Percentiles rank a stretch among this genome's conserved stretches.
Evolutionary conservation across 2,797 vertebrate genomes (phyloP).

Genomic region (Lagocephalus sceleratus): DNA sequence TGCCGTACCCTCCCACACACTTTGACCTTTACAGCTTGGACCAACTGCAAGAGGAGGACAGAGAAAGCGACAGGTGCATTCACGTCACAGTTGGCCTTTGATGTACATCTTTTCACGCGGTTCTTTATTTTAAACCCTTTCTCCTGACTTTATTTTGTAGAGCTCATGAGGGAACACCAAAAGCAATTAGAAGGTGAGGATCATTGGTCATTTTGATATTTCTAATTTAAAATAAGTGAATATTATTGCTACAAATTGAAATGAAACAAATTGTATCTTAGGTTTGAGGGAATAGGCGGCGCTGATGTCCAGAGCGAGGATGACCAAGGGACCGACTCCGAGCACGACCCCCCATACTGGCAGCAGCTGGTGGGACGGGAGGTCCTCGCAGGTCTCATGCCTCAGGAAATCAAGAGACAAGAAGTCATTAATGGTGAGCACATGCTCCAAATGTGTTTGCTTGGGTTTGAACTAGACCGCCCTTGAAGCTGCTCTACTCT

Average conservation of each 20-base stretch:
- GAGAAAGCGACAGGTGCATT: slow-evolving; percentile 86
- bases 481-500: neutral
- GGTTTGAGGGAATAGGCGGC: slow-evolving; percentile 80
- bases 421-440: slow-evolving; percentile 93
- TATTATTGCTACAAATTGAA: neutral
- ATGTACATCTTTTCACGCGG: neutral
- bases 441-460: neutral
- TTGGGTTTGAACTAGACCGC: neutral
- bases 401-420: slow-evolving; percentile 91
- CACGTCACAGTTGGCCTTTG: neutral
- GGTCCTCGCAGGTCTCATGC: slow-evolving; percentile 82
- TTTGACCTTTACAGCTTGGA: slow-evolving; percentile 85
- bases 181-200: slow-evolving; percentile 85
- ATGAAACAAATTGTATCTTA: slow-evolving; percentile 32
- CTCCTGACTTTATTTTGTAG: slow-evolving; percentile 58
- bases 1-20: slow-evolving; percentile 76
- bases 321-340: slow-evolving; percentile 86
- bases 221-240: neutral
- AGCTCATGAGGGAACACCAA: slow-evolving; percentile 87
- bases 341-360: slow-evolving; percentile 90
- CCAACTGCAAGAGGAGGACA: slow-evolving; percentile 89
- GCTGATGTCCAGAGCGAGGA: slow-evolving; percentile 89
- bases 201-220: neutral
- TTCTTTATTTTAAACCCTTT: slow-evolving; percentile 10
- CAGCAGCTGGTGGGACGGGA: slow-evolving; percentile 90